A percentile compares a stretch with the other conserved stretches of the same genome.
These are phyloP conservation scores for Uropsilus gracilis DNA, from an alignment of 2,113 vertebrate genomes.

Conservation along the genomic window DNA sequence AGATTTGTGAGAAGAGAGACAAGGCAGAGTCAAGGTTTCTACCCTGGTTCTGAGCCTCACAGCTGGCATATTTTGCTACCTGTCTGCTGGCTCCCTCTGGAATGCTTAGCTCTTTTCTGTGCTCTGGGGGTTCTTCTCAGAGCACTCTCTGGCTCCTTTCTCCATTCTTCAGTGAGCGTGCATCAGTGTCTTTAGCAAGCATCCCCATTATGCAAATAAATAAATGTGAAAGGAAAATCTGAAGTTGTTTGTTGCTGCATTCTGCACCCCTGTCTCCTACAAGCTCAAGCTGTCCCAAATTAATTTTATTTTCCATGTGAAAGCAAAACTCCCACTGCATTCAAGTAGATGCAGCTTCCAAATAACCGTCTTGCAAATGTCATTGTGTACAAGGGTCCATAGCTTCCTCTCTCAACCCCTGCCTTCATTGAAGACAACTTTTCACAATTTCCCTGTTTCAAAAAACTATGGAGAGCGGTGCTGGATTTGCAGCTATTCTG, in stretches of 20 bases:
- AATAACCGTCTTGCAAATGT: not conserved
- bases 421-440: not conserved
- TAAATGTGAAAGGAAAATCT: not conserved
- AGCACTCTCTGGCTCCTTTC: not conserved
- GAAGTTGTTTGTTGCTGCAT: not conserved
- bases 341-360: not conserved
- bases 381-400: not conserved
- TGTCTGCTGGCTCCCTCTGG: not conserved
- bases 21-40: not conserved
- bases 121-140: not conserved
- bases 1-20: not conserved
- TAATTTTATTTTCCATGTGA: not conserved
- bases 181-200: not conserved
- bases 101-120: not conserved
- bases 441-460: not conserved
- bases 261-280: fast-evolving
- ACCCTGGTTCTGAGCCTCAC: not conserved
- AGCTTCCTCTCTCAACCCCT: not conserved
- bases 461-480: not conserved
- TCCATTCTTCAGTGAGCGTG: not conserved
- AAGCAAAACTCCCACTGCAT: not conserved
- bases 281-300: not conserved
- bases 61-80: not conserved
- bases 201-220: not conserved
- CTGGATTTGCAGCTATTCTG: not conserved